Percentiles rank a stretch among this genome's conserved stretches.
Evolutionary conservation across 2,797 vertebrate genomes (phyloP).

Genomic region (Neostethus bicornis): DNA sequence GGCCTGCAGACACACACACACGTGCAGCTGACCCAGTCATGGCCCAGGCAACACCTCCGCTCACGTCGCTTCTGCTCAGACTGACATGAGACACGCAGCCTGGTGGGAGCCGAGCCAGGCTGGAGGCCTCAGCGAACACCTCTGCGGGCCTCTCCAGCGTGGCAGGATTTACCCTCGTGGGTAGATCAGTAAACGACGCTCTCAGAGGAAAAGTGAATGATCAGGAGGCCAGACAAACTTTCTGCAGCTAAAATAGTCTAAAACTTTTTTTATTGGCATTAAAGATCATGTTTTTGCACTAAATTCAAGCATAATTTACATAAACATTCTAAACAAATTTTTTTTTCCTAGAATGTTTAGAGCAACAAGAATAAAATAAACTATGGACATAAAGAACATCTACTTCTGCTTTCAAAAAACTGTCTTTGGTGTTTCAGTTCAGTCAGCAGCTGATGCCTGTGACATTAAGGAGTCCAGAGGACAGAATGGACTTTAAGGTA

Average conservation of each 20-base stretch:
- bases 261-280: too few relatives aligned
- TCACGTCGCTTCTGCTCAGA: slow-evolving; percentile 57
- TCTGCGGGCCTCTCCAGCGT: slow-evolving; percentile 5
- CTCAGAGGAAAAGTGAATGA: neutral
- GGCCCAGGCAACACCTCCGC: slow-evolving; percentile 62
- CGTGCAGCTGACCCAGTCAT: slow-evolving; percentile 47
- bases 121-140: slow-evolving; percentile 42
- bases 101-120: slow-evolving; percentile 58
- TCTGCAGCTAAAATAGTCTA: neutral
- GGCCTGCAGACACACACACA: slow-evolving; percentile 18
- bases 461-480: too few relatives aligned
- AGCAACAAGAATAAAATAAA: too few relatives aligned
- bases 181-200: neutral
- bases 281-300: too few relatives aligned
- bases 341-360: too few relatives aligned
- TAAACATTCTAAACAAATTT: too few relatives aligned
- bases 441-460: too few relatives aligned
- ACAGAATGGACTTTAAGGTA: too few relatives aligned
- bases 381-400: too few relatives aligned
- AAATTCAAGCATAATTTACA: too few relatives aligned
- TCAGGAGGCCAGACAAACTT: neutral
- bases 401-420: too few relatives aligned
- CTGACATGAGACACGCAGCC: slow-evolving; percentile 52
- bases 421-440: too few relatives aligned
- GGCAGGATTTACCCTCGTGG: neutral